A percentile compares a stretch with the other conserved stretches of the same genome.
phyloP scores from a whole-genome alignment of 2,113 vertebrate species.

The Mola mola region DNA sequence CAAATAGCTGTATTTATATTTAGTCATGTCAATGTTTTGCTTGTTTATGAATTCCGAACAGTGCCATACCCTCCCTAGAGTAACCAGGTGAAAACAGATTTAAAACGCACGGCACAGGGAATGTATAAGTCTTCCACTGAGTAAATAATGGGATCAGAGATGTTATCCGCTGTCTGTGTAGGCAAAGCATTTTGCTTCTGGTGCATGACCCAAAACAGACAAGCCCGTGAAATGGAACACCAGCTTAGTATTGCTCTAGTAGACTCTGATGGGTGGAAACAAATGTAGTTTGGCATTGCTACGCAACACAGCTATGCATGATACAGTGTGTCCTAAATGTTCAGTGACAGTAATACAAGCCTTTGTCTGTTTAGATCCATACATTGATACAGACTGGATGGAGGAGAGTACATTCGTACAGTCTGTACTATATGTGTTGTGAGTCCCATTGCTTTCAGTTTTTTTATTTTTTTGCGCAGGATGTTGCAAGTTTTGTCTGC shows the following conservation, averaged over 20 bases:
- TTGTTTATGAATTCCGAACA: conserved; percentile 35
- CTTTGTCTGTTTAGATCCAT: conserved; percentile 53
- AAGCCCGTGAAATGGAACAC: conserved; percentile 65
- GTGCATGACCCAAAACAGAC: conserved; percentile 68
- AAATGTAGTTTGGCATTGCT: conserved; percentile 65
- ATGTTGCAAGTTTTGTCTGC: neutral
- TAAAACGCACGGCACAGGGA: conserved; percentile 6
- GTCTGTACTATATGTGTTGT: neutral
- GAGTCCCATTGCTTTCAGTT: neutral
- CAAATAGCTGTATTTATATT: no score
- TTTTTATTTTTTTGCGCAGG: neutral
- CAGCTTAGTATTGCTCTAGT: conserved; percentile 62
- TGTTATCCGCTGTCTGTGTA: conserved; percentile 54
- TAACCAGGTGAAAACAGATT: conserved; percentile 27
- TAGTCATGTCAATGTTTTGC: conserved; percentile 28
- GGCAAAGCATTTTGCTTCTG: conserved; percentile 56
- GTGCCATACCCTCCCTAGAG: neutral
- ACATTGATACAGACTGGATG: conserved; percentile 7
- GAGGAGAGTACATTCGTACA: neutral
- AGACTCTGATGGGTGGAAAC: conserved; percentile 58
- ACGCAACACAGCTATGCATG: conserved; percentile 56
- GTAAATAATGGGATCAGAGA: conserved; percentile 59
- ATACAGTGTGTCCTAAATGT: conserved; percentile 65
- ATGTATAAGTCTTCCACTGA: conserved; percentile 37
- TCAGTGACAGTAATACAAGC: conserved; percentile 62